phyloP scores from a whole-genome alignment of 1,140 invertebrate genomes.

The Triops cancriformis region DNA sequence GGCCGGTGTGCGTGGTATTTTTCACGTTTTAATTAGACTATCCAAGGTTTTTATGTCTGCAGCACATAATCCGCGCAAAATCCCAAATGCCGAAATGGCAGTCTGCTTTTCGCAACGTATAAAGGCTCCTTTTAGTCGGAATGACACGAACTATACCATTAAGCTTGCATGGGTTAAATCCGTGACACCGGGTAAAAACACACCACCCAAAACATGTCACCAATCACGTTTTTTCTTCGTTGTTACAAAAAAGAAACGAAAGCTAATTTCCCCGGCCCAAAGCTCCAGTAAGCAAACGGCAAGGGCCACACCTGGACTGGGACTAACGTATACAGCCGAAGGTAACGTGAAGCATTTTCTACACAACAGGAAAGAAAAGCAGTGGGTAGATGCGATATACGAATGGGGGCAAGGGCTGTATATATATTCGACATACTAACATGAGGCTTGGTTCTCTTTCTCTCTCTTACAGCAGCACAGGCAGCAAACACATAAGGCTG shows the following conservation, averaged over 20 bases:
- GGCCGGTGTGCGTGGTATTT: not conserved
- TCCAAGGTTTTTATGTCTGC: not conserved
- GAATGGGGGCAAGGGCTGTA: not conserved
- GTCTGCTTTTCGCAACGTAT: not conserved
- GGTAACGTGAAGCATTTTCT: constrained; percentile 10
- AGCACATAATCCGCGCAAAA: not conserved
- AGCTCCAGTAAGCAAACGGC: not conserved
- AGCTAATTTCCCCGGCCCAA: not conserved
- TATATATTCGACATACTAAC: not conserved
- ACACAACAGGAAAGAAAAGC: not conserved
- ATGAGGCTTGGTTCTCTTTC: not conserved
- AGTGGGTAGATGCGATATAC: not conserved
- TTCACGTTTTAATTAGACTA: not conserved
- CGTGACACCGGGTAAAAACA: not conserved
- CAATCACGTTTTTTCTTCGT: not conserved
- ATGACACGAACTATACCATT: not conserved
- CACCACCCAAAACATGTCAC: constrained; percentile 9
- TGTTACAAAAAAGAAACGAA: not conserved
- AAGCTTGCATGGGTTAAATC: not conserved
- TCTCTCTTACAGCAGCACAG: not conserved
- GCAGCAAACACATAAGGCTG: not conserved
- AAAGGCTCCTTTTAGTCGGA: not conserved
- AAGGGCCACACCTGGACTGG: constrained; percentile 2
- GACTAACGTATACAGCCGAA: not conserved
- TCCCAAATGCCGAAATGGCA: not conserved